phyloP scores from a whole-genome alignment of 2,888 invertebrate species.

The Halictus ligatus region DNA sequence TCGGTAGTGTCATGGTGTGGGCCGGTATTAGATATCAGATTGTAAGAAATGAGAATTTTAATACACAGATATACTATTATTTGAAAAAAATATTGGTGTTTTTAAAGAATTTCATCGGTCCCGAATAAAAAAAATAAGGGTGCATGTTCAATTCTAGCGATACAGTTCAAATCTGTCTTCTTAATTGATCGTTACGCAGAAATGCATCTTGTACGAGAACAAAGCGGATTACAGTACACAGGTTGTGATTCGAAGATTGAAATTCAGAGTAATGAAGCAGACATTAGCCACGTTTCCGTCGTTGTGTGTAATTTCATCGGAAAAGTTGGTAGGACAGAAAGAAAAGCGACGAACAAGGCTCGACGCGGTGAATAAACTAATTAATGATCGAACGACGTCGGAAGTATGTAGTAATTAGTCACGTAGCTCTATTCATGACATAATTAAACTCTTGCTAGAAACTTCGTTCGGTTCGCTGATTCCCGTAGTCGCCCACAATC shows the following conservation, averaged over 20 bases:
- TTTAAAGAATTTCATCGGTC: background rate
- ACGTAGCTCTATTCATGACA: slow-evolving; percentile 68
- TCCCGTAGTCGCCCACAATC: background rate
- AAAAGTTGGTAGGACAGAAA: slow-evolving; percentile 38
- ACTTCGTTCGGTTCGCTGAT: background rate
- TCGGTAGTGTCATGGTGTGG: no score
- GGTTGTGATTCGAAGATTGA: slow-evolving; percentile 24
- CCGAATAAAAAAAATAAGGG: background rate
- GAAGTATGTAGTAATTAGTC: slow-evolving; percentile 75
- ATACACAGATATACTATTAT: no score
- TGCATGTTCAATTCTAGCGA: background rate
- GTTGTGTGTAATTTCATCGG: slow-evolving; percentile 25
- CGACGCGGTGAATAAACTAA: slow-evolving; percentile 66
- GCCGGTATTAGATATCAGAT: no score
- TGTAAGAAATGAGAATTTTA: no score
- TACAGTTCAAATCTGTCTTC: no score
- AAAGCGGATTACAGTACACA: background rate
- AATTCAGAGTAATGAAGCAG: slow-evolving; percentile 19
- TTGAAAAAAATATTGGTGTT: no score
- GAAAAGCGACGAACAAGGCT: slow-evolving; percentile 24
- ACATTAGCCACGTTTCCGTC: background rate
- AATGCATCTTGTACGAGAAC: background rate
- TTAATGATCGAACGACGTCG: slow-evolving; percentile 77
- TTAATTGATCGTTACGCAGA: background rate
- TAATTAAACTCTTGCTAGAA: slow-evolving; percentile 66